Evolutionary conservation across 1,140 invertebrate genomes (phyloP).

Genomic region (Scylla paramamosain): DNA sequence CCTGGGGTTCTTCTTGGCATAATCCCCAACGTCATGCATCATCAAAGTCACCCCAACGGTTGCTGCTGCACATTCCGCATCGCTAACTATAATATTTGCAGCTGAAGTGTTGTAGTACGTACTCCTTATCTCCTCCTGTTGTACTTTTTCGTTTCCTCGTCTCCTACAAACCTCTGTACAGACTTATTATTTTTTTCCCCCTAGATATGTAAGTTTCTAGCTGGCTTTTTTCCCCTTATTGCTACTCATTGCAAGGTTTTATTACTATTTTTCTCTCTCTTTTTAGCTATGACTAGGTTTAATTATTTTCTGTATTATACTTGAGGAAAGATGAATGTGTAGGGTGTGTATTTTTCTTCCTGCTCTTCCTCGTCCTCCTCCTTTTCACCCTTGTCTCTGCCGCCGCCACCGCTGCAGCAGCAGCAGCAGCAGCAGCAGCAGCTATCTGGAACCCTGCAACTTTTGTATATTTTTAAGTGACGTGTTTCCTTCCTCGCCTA

Average conservation of each 20-base stretch:
- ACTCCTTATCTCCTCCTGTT: not conserved
- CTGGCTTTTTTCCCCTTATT: conserved; percentile 41
- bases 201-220: conserved; percentile 62
- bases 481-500: conserved; percentile 61
- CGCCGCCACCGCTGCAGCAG: not conserved
- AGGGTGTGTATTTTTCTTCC: not conserved
- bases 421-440: not conserved
- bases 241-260: conserved; percentile 71
- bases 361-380: not conserved
- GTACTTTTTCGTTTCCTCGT: not conserved
- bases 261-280: conserved; percentile 13
- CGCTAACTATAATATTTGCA: conserved; percentile 56
- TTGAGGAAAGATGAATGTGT: not conserved
- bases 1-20: conserved; percentile 45
- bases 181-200: conserved; percentile 46
- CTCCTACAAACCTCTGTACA: conserved; percentile 35
- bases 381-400: no score
- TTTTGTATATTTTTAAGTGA: not conserved
- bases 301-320: conserved; percentile 12
- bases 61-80: conserved; percentile 74
- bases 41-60: conserved; percentile 61
- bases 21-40: conserved; percentile 69
- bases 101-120: conserved; percentile 60
- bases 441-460: conserved; percentile 14
- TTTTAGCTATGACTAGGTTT: not conserved